Evolutionary conservation across 2,888 invertebrate species (phyloP), one percentile per base, ranked within the genome.

Genomic region (Piscicola geometra): DNA sequence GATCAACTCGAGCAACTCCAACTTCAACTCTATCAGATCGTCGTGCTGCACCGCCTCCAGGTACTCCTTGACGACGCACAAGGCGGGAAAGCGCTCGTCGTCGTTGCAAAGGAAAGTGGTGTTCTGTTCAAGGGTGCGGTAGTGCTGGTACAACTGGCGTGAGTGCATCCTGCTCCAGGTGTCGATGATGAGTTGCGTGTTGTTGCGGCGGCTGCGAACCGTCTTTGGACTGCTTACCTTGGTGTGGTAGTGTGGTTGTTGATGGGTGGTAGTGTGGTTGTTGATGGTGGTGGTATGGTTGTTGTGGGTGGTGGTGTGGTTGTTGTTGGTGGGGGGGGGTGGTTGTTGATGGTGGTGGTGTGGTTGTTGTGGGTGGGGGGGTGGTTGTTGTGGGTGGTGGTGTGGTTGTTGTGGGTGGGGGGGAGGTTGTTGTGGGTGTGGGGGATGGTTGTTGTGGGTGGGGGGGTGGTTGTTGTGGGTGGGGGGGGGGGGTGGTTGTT

Each of bases 1-100:
- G 68, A 92, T 86, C 68, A 92, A 86, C 70, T 86, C 85, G 60
- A 89, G 88, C 71, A 92, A 83, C 78, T 86, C 86, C 77, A 73
- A 33, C 30, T 73, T 73, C 3, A 64, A n/a, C 2, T 73, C 64
- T 0, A 33, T 64, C 18, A 73, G 28, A 28, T 21, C 35, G 1
- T 60, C 64, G 3, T 64, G 60, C 5, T 25, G 3, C 25, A 56
- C 25, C 25, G 60, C n/a, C 3, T 73, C 33, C 12, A 73, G 41
- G 25, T 64, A 73, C 28, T 73, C 36, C n/a, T 73, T 73, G 41
- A 73, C 35, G 15, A 56, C 56, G 33, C 28, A 32, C 1, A 73
- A 36, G 30, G 52, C 64, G 1, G 64, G n/a, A n/a, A 73, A 32
- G 21, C 73, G 32, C 41, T 73, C 73, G 25, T 60, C 52, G 15